Conservation (phyloP, 2,888 invertebrate species). For the Leucozona laternaria region DNA sequence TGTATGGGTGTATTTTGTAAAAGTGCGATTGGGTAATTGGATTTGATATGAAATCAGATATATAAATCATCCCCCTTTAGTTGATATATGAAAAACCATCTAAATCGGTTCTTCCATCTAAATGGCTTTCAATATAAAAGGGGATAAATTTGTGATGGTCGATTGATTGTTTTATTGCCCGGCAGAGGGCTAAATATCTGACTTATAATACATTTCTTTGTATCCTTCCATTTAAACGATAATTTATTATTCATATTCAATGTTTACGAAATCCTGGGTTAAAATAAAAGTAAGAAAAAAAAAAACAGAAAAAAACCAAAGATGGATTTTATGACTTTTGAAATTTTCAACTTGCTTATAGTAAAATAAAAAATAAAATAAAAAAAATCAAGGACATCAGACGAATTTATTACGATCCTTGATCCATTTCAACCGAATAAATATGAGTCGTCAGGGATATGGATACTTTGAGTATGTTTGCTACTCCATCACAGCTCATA, state of each 20-base stretch:
- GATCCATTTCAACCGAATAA: constrained; percentile 40
- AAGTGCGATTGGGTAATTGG: constrained; percentile 5
- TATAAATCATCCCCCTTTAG: constrained; percentile 6
- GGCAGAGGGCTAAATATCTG: constrained; percentile 21
- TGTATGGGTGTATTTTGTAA: no score
- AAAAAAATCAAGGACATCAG: constrained; percentile 41
- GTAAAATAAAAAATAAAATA: neutral
- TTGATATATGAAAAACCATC: neutral
- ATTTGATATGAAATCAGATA: constrained; percentile 22
- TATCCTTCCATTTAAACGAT: constrained; percentile 41
- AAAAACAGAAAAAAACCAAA: neutral
- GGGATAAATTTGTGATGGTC: constrained; percentile 31
- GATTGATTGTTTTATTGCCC: constrained; percentile 45
- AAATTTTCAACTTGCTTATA: neutral
- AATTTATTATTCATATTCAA: constrained; percentile 66
- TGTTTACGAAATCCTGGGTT: neutral
- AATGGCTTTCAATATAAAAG: constrained; percentile 12
- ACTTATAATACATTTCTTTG: constrained; percentile 26
- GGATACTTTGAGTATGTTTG: constrained; percentile 66
- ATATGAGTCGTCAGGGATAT: constrained; percentile 41
- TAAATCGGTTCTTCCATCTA: constrained; percentile 17
- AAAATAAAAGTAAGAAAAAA: neutral
- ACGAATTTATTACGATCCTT: constrained; percentile 43
- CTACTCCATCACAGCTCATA: constrained; percentile 39
- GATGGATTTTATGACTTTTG: constrained; percentile 22